These are phyloP conservation scores for Lacerta bilineata DNA, from an alignment of 2,797 vertebrate species.

Conservation along the genomic window DNA sequence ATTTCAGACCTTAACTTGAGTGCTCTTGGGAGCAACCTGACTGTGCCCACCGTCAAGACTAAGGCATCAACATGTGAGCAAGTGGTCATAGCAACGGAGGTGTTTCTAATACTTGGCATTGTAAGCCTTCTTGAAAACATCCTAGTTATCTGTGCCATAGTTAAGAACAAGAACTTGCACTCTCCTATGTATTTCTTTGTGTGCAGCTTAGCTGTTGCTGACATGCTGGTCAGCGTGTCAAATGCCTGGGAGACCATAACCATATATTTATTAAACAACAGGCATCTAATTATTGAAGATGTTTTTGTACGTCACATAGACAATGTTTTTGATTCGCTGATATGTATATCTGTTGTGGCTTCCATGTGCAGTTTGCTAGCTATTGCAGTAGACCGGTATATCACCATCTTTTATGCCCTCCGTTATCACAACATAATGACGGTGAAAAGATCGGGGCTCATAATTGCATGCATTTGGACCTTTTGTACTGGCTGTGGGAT, in stretches of 20 bases:
- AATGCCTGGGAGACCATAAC: constrained; percentile 85
- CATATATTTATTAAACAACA: constrained; percentile 82
- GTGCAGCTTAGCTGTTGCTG: constrained; percentile 84
- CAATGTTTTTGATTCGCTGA: constrained; percentile 85
- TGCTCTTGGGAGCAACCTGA: constrained; percentile 70
- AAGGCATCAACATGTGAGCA: constrained; percentile 75
- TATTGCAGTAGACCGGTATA: constrained; percentile 83
- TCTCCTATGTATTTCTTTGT: constrained; percentile 86
- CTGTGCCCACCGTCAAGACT: constrained; percentile 65
- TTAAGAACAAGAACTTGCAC: constrained; percentile 84
- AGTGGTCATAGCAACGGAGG: constrained; percentile 80
- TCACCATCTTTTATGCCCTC: constrained; percentile 84
- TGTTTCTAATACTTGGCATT: constrained; percentile 82
- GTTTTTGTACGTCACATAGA: constrained; percentile 82
- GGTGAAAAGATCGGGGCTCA: constrained; percentile 74
- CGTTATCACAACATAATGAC: constrained; percentile 86
- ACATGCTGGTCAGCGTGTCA: constrained; percentile 84
- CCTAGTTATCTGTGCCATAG: constrained; percentile 80
- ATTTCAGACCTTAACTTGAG: constrained; percentile 75
- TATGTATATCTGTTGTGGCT: constrained; percentile 86
- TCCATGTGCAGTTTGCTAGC: constrained; percentile 86
- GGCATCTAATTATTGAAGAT: constrained; percentile 82
- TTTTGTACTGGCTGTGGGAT: constrained; percentile 83
- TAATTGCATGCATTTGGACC: constrained; percentile 82
- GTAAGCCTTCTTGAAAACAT: constrained; percentile 85